Base-by-base conservation (phyloP, 2,797 vertebrate genomes). In the Crenuchus spilurus region DNA sequence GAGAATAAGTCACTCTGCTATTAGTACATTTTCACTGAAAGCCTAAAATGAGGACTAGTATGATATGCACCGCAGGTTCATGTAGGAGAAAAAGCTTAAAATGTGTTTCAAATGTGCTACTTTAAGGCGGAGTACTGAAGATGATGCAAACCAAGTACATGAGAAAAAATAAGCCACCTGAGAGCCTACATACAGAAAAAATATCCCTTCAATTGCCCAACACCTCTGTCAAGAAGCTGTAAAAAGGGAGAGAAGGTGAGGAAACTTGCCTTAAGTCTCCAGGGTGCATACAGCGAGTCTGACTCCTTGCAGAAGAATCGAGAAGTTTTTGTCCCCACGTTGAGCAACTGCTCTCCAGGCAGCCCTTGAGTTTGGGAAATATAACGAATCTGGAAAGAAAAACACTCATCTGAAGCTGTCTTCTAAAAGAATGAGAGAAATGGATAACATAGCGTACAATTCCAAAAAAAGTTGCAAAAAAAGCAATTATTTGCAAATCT, bases 361-460 rank as follows among this genome's bases (percentile, higher is more conserved):
- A 95, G 90, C 74, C 97, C 97, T 93, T 99, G 97, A 72, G 97
- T 99, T 92, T 99, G 97, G 72, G 97, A 99, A 93, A 99, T 99
- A 89, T 97, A 99, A 84, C 98, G 95, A 90, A 99, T 98, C 98
- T 99, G 90, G 16, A 37, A 55, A 61, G 6, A 20, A 33, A 11
- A 46, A 33, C 30, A 18, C 18, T 30, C 7, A 41, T 24, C 10
- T 14, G 10, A 61, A 5, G n/a, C 20, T 31, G 22, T 2, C 3
- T 24, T 52, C 13, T 13, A 37, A 39, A 14, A 26, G 0, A 6
- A 10, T 0, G 28, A 22, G 26, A 54, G 10, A n/a, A 30, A 30
- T 3, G 4, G 28, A 44, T 20, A 8, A 13, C 5, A n/a, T n/a
- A n/a, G n/a, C n/a, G n/a, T n/a, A n/a, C n/a, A n/a, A n/a, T n/a